Conservation (phyloP, 53 echinoderm and acorn worm genomes). For the Henricia sp. region DNA sequence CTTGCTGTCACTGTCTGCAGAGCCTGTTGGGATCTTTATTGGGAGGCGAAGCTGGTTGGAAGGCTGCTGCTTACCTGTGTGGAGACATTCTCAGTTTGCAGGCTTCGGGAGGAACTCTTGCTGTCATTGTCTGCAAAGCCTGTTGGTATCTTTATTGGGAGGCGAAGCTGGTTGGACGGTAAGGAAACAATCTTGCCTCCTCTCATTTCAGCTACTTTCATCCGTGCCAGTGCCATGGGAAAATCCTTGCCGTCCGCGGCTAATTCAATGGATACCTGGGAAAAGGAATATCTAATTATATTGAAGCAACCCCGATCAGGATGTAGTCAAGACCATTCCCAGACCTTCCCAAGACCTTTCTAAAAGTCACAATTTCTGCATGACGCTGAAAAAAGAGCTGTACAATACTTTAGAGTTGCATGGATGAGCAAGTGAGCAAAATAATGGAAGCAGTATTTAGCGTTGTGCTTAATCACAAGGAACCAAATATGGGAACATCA, state of each 20-base stretch:
- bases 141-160: slow-evolving; percentile 56
- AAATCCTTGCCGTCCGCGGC: slow-evolving; percentile 95
- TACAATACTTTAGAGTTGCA: too few species aligned
- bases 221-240: slow-evolving; percentile 80
- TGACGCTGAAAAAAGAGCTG: too few species aligned
- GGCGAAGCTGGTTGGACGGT: slow-evolving; percentile 60
- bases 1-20: slow-evolving; percentile 8
- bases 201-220: slow-evolving; percentile 92
- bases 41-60: slow-evolving; percentile 54
- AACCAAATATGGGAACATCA: too few species aligned
- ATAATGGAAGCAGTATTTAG: too few species aligned
- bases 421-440: too few species aligned
- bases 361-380: too few species aligned
- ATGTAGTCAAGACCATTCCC: too few species aligned
- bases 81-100: slow-evolving; percentile 34
- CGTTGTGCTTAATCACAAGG: too few species aligned
- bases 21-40: slow-evolving; percentile 54
- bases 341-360: too few species aligned
- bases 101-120: slow-evolving; percentile 49
- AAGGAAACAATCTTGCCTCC: slow-evolving; percentile 82
- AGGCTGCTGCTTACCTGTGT: slow-evolving; percentile 33
- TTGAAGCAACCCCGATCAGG: too few species aligned
- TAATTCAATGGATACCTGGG: slow-evolving; percentile 84
- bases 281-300: too few species aligned
- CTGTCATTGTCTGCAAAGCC: slow-evolving; percentile 14